Conservation (phyloP, 37 sponge, comb jelly and placozoan genomes). For the Chondrosia reniformis region DNA sequence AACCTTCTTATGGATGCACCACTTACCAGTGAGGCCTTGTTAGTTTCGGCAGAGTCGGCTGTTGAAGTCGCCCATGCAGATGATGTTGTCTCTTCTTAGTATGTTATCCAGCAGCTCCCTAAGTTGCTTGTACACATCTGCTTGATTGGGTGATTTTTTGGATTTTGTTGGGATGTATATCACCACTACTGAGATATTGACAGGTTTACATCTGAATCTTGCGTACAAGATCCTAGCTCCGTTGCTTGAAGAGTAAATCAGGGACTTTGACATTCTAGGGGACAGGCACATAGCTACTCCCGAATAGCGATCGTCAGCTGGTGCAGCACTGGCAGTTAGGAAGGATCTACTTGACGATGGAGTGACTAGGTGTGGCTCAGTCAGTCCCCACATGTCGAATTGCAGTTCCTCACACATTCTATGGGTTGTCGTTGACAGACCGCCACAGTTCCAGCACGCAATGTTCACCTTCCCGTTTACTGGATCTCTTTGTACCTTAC, state of each 20-base stretch:
- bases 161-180: not conserved
- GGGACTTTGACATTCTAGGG: not conserved
- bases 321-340: conserved; percentile 1
- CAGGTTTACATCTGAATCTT: not conserved
- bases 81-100: not conserved
- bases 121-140: not conserved
- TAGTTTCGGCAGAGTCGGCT: not conserved
- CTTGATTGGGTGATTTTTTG: not conserved
- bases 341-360: not conserved
- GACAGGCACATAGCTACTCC: not conserved
- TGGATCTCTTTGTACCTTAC: not conserved
- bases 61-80: not conserved
- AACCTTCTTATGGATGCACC: not conserved
- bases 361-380: not conserved
- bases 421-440: not conserved
- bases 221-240: not conserved
- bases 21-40: not conserved
- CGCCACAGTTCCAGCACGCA: not conserved
- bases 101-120: not conserved
- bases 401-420: not conserved
- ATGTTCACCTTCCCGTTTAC: not conserved
- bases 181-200: not conserved
- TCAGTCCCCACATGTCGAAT: not conserved
- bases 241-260: not conserved
- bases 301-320: conserved; percentile 3